Evolutionary conservation across 2,113 vertebrate genomes (phyloP).

Genomic region (Egretta garzetta): DNA sequence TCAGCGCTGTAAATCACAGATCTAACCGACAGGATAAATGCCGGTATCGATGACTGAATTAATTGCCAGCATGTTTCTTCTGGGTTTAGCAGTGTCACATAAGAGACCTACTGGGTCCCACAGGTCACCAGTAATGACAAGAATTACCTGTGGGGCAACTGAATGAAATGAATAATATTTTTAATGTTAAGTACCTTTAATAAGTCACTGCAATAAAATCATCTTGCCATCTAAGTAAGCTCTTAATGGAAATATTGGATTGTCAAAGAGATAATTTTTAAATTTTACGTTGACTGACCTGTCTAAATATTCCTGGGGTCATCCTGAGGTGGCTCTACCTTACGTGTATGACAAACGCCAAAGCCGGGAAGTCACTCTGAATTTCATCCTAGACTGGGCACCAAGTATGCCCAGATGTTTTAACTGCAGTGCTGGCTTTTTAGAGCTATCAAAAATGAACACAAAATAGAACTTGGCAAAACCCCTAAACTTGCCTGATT

Average conservation of each 20-base stretch:
- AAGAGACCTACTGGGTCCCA: not conserved
- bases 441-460: not conserved
- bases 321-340: not conserved
- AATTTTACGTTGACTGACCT: not conserved
- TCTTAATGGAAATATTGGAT: not conserved
- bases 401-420: not conserved
- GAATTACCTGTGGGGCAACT: not conserved
- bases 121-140: not conserved
- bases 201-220: not conserved
- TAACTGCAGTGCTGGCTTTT: not conserved
- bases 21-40: not conserved
- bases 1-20: not conserved
- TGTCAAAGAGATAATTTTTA: not conserved
- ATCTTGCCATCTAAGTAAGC: not conserved
- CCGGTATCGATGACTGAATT: not conserved
- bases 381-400: not conserved
- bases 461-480: not conserved
- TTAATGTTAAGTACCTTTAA: not conserved
- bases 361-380: not conserved
- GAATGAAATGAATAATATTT: not conserved
- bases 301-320: not conserved
- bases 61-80: not conserved
- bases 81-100: not conserved
- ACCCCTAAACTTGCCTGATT: not conserved
- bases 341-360: not conserved